Evolutionary conservation across 2,888 invertebrate genomes (phyloP).

Genomic region (Dasypogon diadema): DNA sequence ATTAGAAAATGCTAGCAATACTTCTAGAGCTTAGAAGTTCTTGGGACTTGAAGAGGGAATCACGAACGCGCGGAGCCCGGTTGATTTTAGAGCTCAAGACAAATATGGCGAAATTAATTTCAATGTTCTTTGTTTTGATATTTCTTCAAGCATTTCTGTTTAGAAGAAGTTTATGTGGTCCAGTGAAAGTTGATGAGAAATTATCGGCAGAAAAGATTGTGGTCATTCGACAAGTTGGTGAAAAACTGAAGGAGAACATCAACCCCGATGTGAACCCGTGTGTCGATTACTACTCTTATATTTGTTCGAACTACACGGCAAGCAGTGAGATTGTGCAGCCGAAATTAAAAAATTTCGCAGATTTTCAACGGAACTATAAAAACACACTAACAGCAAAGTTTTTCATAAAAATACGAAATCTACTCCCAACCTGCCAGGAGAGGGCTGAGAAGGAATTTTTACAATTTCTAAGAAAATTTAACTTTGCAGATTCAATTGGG

Average conservation of each 20-base stretch:
- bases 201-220: neutral
- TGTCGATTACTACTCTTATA: neutral
- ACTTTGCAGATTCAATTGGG: neutral
- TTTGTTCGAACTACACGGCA: neutral
- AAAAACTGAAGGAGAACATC: neutral
- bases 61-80: no score
- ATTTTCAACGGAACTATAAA: no score
- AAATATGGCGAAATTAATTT: no score
- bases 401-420: neutral
- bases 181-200: neutral
- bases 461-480: neutral
- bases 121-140: no score
- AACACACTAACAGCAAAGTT: no score
- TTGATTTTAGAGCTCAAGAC: no score
- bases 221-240: neutral
- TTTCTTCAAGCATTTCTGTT: no score
- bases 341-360: no score
- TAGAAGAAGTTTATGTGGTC: neutral
- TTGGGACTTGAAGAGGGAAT: no score
- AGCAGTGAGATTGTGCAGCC: neutral
- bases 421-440: neutral
- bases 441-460: neutral
- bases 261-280: neutral
- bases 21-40: no score
- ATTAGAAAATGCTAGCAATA: no score